Evolutionary conservation across 1,140 invertebrate species (phyloP).

Genomic region (Platyura marginata): DNA sequence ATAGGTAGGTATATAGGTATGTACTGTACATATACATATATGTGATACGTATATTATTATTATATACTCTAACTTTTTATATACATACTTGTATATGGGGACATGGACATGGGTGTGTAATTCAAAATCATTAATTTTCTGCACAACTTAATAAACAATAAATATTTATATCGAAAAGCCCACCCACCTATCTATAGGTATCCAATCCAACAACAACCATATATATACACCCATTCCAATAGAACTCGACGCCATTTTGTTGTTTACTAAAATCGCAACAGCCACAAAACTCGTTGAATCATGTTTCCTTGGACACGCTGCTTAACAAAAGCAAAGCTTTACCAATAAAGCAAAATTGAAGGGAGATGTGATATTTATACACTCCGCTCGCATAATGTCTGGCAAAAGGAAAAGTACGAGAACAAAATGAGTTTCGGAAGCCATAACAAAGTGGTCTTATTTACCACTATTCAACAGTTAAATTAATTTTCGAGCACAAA

Average conservation of each 20-base stretch:
- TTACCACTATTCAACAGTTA: background rate
- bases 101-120: no score
- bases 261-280: background rate
- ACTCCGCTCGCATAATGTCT: background rate
- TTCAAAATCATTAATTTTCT: no score
- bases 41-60: no score
- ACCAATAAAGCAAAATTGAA: background rate
- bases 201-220: background rate
- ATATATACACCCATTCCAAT: background rate
- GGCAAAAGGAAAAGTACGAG: background rate
- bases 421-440: background rate
- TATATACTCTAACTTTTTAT: no score
- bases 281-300: background rate
- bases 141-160: no score
- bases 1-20: no score
- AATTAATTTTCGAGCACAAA: background rate
- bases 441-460: background rate
- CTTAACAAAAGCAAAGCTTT: background rate
- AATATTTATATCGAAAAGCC: no score
- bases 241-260: background rate
- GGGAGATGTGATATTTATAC: background rate
- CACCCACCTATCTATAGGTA: background rate
- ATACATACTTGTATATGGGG: no score
- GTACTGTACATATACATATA: no score
- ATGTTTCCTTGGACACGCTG: background rate